phyloP scores from a whole-genome alignment of 2,113 vertebrate species.

The Protobothrops flavoviridis region DNA sequence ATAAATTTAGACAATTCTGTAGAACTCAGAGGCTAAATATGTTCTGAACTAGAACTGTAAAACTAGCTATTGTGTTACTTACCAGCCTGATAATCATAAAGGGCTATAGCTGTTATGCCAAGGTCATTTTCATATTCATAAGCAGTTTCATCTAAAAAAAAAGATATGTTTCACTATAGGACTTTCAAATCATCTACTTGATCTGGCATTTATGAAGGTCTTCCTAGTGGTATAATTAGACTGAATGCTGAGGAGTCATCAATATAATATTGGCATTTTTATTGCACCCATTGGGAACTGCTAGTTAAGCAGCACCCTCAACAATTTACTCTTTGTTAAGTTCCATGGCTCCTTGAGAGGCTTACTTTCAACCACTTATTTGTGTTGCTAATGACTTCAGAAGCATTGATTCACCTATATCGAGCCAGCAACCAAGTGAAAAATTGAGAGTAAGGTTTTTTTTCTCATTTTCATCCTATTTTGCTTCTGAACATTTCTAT shows the following conservation, averaged over 20 bases:
- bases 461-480: not conserved
- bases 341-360: not conserved
- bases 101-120: slow-evolving; percentile 90
- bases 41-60: not conserved
- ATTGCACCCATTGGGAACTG: not conserved
- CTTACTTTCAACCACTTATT: not conserved
- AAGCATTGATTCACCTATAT: not conserved
- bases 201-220: not conserved
- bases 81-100: slow-evolving; percentile 99
- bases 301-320: not conserved
- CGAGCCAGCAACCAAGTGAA: not conserved
- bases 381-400: not conserved
- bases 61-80: slow-evolving; percentile 50
- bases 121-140: slow-evolving; percentile 85
- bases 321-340: not conserved
- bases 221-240: not conserved
- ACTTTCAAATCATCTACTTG: not conserved
- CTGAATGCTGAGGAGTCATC: not conserved
- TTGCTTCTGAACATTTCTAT: not conserved
- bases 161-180: not conserved
- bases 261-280: not conserved
- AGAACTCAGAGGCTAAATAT: not conserved
- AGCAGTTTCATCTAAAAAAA: slow-evolving; percentile 70
- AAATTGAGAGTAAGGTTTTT: not conserved
- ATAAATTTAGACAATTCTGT: not conserved